Conservation (phyloP, 1,140 invertebrate species). For the Trichonephila inaurata region DNA sequence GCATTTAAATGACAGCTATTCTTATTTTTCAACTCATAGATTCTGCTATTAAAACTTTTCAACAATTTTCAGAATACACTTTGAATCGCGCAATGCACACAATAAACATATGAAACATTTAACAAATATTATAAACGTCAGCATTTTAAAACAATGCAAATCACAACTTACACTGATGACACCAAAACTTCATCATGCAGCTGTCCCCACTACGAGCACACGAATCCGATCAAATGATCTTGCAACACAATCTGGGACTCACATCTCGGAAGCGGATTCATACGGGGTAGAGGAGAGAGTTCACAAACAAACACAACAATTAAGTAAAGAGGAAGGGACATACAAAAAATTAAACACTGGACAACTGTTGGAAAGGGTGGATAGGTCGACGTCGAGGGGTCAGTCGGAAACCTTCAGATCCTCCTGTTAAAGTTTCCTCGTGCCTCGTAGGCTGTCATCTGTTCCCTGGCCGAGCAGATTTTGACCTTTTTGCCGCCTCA, state of each 20-base stretch:
- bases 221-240: not conserved
- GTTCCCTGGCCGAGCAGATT: not conserved
- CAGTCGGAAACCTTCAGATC: not conserved
- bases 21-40: no score
- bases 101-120: no score
- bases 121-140: not conserved
- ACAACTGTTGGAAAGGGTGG: not conserved
- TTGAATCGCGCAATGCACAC: no score
- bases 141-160: not conserved
- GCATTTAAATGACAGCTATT: no score
- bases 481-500: slow-evolving; percentile 29
- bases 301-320: not conserved
- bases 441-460: not conserved
- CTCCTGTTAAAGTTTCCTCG: not conserved
- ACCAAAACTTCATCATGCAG: slow-evolving; percentile 75
- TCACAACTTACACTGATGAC: slow-evolving; percentile 71
- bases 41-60: no score
- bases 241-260: not conserved
- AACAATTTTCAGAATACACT: no score
- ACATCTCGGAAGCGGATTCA: not conserved
- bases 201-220: not conserved
- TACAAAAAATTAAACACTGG: not conserved
- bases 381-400: not conserved
- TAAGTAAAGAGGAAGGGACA: not conserved
- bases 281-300: not conserved